A percentile compares a stretch with the other conserved stretches of the same genome.
Evolutionary conservation across 2,888 invertebrate genomes (phyloP).

Genomic region (Acronicta leporina): DNA sequence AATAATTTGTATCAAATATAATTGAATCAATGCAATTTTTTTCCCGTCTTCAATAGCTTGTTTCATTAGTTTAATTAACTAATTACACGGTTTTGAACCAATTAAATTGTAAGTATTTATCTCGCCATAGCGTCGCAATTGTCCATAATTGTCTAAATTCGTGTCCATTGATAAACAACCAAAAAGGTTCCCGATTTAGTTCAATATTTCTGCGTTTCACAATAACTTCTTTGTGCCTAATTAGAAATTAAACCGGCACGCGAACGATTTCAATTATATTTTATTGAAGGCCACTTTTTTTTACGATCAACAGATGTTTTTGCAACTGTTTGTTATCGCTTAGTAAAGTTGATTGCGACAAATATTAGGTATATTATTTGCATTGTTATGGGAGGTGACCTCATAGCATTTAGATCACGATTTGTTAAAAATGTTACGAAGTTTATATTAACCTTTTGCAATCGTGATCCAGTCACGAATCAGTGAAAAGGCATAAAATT

Average conservation of each 20-base stretch:
- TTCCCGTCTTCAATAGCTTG: too few relatives aligned
- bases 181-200: slow-evolving; percentile 12
- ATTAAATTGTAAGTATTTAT: too few relatives aligned
- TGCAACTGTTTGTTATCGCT: slow-evolving; percentile 37
- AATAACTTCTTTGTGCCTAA: slow-evolving; percentile 51
- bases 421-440: slow-evolving; percentile 8
- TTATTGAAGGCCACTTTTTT: slow-evolving; percentile 52
- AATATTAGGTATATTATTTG: slow-evolving; percentile 37
- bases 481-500: too few relatives aligned
- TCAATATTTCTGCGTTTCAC: slow-evolving; percentile 44
- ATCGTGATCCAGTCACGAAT: too few relatives aligned
- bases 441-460: not conserved
- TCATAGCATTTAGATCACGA: slow-evolving; percentile 21
- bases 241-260: slow-evolving; percentile 60
- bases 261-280: slow-evolving; percentile 53
- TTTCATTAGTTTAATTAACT: too few relatives aligned
- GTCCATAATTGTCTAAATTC: not conserved
- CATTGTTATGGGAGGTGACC: slow-evolving; percentile 16
- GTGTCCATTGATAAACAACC: slow-evolving; percentile 9
- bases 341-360: slow-evolving; percentile 28
- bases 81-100: too few relatives aligned
- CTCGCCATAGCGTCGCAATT: too few relatives aligned
- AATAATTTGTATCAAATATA: too few relatives aligned
- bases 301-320: slow-evolving; percentile 46
- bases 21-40: too few relatives aligned